Evolutionary conservation across 2,113 vertebrate genomes (phyloP), one percentile per base, ranked within the genome.

Genomic region (Osmerus eperlanus): DNA sequence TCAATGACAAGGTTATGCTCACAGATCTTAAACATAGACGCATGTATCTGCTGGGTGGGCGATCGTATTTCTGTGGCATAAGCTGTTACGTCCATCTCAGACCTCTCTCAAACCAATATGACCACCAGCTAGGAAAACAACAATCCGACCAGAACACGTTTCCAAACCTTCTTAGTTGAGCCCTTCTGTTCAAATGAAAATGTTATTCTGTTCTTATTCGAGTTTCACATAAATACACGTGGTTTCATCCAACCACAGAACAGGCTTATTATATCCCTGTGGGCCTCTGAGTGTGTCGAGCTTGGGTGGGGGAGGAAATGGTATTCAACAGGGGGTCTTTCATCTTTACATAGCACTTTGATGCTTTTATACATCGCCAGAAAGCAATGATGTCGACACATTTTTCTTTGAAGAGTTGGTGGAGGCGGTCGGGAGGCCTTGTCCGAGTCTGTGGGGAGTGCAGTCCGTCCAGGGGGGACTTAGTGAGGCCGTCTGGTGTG

Each of bases 181-280:
- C 54, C 3, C 54, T 15, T 56, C 53, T 68, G 53, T 68, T 68
- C 52, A 53, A 23, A 3, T 70, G 70, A 75, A 81, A 78, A 81
- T 79, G 62, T 84, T 84, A 76, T 86, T 84, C 15, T 81, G 63
- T 72, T 71, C 69, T 66, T 71, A 53, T 80, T 79, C 73, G 15
- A 71, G 75, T 36, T 66, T 79, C 2, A 13, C 18, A 19, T 51
- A 55, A 83, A 67, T 59, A 74, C 84, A 87, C 83, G 82, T 83
- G 85, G 77, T 13, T 13, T 61, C 3, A 21, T 29, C 16, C 14
- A 15, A 55, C 14, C 21, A 13, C 53, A 65, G 29, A 16, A 32
- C 8, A 53, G 11, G 36, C 51, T 28, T 53, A 4, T 25, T 62
- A 23, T 25, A 23, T 3, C 8, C 8, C 60, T 29, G 7, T 28